Conservation (phyloP, 2,888 invertebrate species). For the Teinopalpus imperialis region DNA sequence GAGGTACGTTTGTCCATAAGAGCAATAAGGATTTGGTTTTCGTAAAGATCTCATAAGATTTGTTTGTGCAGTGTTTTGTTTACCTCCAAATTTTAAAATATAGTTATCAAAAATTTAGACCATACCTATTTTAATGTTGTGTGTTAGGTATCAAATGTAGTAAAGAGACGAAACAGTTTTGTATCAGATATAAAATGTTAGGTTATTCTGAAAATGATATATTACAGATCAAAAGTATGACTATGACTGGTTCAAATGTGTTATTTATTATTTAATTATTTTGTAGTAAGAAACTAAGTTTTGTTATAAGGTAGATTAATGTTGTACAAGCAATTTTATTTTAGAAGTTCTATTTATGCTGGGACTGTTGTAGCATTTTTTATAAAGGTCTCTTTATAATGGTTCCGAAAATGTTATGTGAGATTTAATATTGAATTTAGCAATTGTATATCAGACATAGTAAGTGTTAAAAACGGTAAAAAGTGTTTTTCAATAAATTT, state of each 20-base stretch:
- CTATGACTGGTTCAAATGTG: conserved; percentile 68
- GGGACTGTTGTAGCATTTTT: conserved; percentile 8
- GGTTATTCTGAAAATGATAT: conserved; percentile 32
- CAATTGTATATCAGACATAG: too few species aligned
- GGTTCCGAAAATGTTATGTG: conserved; percentile 4
- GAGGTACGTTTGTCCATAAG: conserved; percentile 70
- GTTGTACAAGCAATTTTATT: conserved; percentile 27
- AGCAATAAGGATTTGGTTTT: conserved; percentile 77
- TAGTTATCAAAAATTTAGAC: conserved; percentile 53
- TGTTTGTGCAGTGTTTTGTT: conserved; percentile 82
- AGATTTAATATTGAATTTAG: too few species aligned
- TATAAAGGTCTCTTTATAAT: conserved; percentile 11
- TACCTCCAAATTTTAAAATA: conserved; percentile 78
- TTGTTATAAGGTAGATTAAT: conserved; percentile 31
- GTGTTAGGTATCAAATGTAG: conserved; percentile 47
- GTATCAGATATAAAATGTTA: conserved; percentile 37
- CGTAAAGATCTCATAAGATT: conserved; percentile 81
- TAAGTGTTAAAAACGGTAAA: too few species aligned
- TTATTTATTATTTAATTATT: conserved; percentile 75
- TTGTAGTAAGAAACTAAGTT: conserved; percentile 21
- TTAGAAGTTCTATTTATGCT: conserved; percentile 1
- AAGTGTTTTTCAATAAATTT: too few species aligned
- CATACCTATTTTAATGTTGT: conserved; percentile 47
- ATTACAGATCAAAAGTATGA: conserved; percentile 37
- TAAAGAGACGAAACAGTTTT: conserved; percentile 25